Evolutionary conservation across 2,888 invertebrate species (phyloP).

Genomic region (Ypsolopha sequella): DNA sequence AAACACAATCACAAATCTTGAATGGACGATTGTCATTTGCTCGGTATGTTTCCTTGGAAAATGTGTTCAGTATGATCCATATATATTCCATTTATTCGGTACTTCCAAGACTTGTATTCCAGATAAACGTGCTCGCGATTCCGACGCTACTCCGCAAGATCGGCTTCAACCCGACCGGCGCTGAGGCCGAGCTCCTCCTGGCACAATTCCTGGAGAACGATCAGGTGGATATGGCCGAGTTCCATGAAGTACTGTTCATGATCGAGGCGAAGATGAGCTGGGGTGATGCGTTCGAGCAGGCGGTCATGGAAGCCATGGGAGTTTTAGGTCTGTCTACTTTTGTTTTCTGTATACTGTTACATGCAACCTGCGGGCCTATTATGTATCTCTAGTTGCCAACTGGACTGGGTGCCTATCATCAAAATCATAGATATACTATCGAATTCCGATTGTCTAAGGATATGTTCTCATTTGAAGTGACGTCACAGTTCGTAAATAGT

Average conservation of each 20-base stretch:
- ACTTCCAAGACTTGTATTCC: slow-evolving; percentile 2
- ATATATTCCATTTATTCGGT: neutral
- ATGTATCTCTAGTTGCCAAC: too few species aligned
- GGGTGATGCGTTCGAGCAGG: slow-evolving; percentile 53
- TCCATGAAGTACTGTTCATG: slow-evolving; percentile 51
- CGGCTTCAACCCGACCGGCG: slow-evolving; percentile 54
- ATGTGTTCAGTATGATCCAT: neutral
- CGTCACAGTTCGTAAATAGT: too few species aligned
- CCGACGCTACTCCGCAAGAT: slow-evolving; percentile 48
- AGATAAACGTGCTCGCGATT: slow-evolving; percentile 39
- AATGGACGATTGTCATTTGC: neutral
- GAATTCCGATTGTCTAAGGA: too few species aligned
- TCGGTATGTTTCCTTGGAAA: neutral
- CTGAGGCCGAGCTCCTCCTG: slow-evolving; percentile 37
- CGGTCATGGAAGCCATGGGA: slow-evolving; percentile 42
- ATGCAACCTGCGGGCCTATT: too few species aligned
- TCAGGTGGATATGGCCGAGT: slow-evolving; percentile 48
- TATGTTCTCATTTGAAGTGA: too few species aligned
- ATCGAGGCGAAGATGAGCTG: slow-evolving; percentile 54
- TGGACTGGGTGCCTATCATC: too few species aligned
- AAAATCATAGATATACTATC: too few species aligned
- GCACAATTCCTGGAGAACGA: slow-evolving; percentile 50
- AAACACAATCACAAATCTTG: too few species aligned
- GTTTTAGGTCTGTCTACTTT: slow-evolving; percentile 23
- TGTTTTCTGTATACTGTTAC: too few species aligned